Evolutionary conservation across 2,888 invertebrate genomes (phyloP), one percentile per base, ranked within the genome.

Genomic region (Polymixis lichenea): DNA sequence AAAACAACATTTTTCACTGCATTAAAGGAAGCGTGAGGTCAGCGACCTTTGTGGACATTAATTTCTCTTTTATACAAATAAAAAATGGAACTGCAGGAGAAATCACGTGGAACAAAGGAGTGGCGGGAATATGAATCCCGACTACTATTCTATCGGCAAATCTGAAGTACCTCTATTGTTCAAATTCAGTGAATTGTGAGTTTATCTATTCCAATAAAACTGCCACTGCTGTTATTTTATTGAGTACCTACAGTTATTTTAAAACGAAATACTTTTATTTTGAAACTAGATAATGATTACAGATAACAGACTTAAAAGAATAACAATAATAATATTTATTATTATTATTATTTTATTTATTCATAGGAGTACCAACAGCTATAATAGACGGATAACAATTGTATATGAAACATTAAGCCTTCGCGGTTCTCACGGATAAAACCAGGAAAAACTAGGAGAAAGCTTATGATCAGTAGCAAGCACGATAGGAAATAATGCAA

Each of bases 151-250:
- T 75, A 80, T 75, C 51, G 17, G 22, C 25, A 51, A 61, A 66
- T 74, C 65, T 80, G 38, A 75, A 78, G 60, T 66, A 75, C 22
- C 17, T 43, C 9, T 64, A 49, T 76, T 68, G 77, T 82, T 82
- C 17, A 55, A 58, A 65, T 43, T 55, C 77, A 82, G 19, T 32
- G 61, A 51, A 55, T 51, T 51, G 25, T 62, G 43, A 25, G 60
- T 66, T 67, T 64, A 68, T 49, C 17, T 51, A 25, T 38, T 53
- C 15, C 28, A 68, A 65, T 69, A 82, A 76, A 81, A 64, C 46
- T 67, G 28, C 15, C 25, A 46, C 1, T 38, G 1, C 17, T 69
- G 28, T 69, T 69, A 55, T 67, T 82, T 82, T 69, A 64, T 58
- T 43, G 49, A 53, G 68, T 25, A 28, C 13, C 32, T n/a, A 25